Evolutionary conservation across 1,140 invertebrate species (phyloP), one percentile per base, ranked within the genome.

Genomic region (Drosophila bocki): DNA sequence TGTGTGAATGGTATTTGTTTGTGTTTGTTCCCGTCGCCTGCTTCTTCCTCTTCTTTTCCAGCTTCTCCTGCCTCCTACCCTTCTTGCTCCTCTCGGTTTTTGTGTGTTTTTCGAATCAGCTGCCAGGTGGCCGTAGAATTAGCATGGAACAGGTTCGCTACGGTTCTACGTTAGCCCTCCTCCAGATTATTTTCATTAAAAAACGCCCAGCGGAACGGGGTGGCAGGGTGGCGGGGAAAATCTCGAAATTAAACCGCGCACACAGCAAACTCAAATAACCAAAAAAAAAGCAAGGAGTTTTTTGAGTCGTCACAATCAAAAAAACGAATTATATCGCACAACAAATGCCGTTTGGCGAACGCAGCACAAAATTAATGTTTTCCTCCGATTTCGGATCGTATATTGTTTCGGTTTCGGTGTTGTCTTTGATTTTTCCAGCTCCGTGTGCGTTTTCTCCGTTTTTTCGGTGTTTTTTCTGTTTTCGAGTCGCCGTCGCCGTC

Each of bases 121-220:
- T 87, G 83, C 84, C 84, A 87, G 84, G 68, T 88, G 80, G 79
- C 78, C 64, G 72, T 51, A 47, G 50, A 88, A 87, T 87, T 87
- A 78, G 76, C 84, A 87, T 80, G 74, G 62, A 86, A 86, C 71
- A 79, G 83, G 83, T 87, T 87, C 53, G 53, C 53, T 39, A n/a
- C 13, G 33, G 51, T 22, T 54, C 51, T 39, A 51, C 48, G 29
- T 33, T 33, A 11, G 53, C 53, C 26, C 76, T 78, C 41, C 59
- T 68, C 32, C 62, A 22, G 44, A 42, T 51, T 61, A 35, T 51
- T 61, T 64, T 61, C 26, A 7, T 33, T 33, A 44, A 64, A 33
- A 17, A 54, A 8, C 29, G 1, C 32, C 15, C 33, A 54, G 17
- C 33, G 11, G 1, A 19, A 19, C 17, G n/a, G 17, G 9, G 22